A percentile compares a stretch with the other conserved stretches of the same genome.
Conservation (phyloP, 23 tunicate species). For the Halocynthia aurantium region DNA sequence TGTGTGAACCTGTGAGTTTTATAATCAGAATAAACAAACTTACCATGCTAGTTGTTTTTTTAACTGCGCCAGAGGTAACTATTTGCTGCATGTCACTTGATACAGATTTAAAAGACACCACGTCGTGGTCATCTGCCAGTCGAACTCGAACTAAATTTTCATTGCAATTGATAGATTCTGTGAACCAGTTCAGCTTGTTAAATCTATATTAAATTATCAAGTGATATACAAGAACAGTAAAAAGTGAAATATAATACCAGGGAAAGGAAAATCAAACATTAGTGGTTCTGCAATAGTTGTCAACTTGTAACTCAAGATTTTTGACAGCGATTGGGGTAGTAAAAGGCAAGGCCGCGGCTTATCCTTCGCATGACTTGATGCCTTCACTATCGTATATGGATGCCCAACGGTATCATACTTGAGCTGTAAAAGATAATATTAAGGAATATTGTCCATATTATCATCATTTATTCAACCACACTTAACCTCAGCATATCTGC, state of each 20-base stretch:
- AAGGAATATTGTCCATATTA: too few relatives aligned
- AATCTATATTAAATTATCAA: too few relatives aligned
- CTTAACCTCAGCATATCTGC: slow-evolving; percentile 1
- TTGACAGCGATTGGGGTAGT: slow-evolving; percentile 6
- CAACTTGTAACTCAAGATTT: slow-evolving; percentile 1
- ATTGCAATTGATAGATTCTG: slow-evolving; percentile 2
- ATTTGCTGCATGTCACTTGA: slow-evolving; percentile 5
- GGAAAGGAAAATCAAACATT: slow-evolving; percentile 1
- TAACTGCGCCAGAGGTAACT: neutral
- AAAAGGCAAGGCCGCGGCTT: slow-evolving; percentile 9
- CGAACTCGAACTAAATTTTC: neutral
- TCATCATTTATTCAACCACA: neutral
- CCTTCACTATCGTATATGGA: slow-evolving; percentile 7
- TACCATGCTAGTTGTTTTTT: slow-evolving; percentile 4
- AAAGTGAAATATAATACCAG: neutral
- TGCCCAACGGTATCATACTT: neutral
- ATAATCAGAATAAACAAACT: neutral
- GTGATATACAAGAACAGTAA: too few relatives aligned
- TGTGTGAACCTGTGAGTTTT: neutral
- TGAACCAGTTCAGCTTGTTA: too few relatives aligned
- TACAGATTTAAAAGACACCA: slow-evolving; percentile 12
- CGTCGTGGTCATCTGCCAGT: slow-evolving; percentile 9
- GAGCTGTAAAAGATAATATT: neutral
- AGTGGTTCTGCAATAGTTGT: slow-evolving; percentile 11
- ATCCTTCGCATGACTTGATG: neutral